Percentiles rank a stretch among this genome's conserved stretches.
Conservation (phyloP, 2,113 vertebrate genomes). For the Elachura formosa region DNA sequence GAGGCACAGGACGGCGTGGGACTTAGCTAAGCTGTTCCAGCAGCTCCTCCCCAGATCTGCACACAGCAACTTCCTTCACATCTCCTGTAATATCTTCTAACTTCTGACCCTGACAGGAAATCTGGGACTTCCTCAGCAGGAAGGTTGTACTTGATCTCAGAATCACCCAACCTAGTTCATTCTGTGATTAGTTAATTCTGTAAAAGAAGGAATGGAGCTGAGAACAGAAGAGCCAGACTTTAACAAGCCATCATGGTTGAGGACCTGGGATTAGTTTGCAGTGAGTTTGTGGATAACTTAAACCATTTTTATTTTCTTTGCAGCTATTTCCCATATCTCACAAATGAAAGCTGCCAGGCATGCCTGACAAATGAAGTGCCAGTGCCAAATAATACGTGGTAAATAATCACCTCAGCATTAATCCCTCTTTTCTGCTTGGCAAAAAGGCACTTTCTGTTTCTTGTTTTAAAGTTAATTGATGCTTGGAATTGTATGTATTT, state of each 20-base stretch:
- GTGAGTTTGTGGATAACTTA: background rate
- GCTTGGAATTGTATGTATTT: background rate
- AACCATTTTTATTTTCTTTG: background rate
- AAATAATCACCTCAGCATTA: background rate
- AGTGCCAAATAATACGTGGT: background rate
- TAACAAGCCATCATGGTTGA: background rate
- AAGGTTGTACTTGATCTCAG: background rate
- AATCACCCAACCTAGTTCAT: background rate
- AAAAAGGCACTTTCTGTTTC: background rate
- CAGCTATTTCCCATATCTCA: background rate
- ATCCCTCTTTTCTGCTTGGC: background rate
- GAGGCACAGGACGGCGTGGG: rapidly evolving
- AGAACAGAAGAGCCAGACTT: background rate
- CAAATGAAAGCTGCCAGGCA: background rate
- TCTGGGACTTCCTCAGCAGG: background rate
- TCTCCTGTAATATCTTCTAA: background rate
- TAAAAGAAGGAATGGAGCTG: background rate
- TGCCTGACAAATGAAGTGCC: background rate
- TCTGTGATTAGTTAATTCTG: background rate
- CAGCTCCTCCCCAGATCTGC: background rate
- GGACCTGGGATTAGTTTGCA: background rate
- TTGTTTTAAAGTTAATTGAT: background rate
- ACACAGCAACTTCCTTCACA: background rate
- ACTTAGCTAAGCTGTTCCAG: background rate
- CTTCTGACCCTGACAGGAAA: background rate